Evolutionary conservation across 2,113 vertebrate species (phyloP).

Genomic region (Xenotilapia caudafasciata): DNA sequence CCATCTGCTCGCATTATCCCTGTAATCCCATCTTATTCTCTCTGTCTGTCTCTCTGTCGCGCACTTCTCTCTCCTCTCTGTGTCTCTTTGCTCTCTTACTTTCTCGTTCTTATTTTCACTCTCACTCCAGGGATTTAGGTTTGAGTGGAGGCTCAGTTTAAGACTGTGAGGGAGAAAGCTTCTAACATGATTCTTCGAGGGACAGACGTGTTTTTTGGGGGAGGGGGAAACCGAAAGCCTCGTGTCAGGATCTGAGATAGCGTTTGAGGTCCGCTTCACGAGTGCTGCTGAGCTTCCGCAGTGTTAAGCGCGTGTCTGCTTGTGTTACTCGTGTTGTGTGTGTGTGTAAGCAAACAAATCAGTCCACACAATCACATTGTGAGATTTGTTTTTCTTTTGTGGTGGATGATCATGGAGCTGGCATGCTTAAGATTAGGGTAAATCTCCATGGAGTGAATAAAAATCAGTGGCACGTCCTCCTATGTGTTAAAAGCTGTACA

Average conservation of each 20-base stretch:
- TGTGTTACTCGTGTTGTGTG: background rate
- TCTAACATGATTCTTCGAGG: conserved; percentile 37
- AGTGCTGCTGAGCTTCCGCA: background rate
- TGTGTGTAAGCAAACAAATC: background rate
- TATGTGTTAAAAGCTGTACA: background rate
- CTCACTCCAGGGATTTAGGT: conserved; percentile 69
- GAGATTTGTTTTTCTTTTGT: background rate
- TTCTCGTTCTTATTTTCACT: conserved; percentile 37
- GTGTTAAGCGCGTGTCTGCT: background rate
- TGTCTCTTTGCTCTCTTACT: conserved; percentile 5
- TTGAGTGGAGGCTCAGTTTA: conserved; percentile 48
- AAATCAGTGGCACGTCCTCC: background rate
- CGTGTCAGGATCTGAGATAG: background rate
- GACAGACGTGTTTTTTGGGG: background rate
- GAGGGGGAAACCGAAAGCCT: background rate
- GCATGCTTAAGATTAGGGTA: background rate
- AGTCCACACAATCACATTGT: background rate
- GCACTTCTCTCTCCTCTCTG: background rate
- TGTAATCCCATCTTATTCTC: conserved; percentile 79
- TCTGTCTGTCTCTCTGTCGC: conserved; percentile 37
- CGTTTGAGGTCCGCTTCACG: background rate
- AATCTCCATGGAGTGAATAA: background rate
- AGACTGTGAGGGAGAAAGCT: conserved; percentile 3
- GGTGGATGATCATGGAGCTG: background rate
- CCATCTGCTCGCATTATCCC: conserved; percentile 79